Evolutionary conservation across 92 coral and sea anemone species (phyloP).

Genomic region (Galaxea fascicularis): DNA sequence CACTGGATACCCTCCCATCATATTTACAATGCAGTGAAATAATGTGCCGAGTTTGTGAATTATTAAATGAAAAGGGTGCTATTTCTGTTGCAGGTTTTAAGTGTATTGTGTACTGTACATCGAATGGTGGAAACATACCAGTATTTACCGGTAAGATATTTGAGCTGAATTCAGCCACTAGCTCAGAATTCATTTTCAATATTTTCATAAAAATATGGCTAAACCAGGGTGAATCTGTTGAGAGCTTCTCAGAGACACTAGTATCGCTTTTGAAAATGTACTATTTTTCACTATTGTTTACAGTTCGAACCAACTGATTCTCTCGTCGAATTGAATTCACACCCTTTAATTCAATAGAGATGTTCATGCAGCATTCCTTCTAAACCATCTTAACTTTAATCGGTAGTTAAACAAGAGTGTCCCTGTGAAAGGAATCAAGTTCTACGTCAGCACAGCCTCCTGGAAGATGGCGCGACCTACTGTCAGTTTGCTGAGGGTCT

Average conservation of each 20-base stretch:
- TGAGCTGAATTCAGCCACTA: too few relatives aligned
- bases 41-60: neutral
- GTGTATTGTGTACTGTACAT: slow-evolving; percentile 22
- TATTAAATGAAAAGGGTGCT: neutral
- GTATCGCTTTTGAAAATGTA: too few relatives aligned
- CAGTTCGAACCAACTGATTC: neutral
- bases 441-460: slow-evolving; percentile 30
- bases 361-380: neutral
- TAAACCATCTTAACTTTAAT: neutral
- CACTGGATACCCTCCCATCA: too few relatives aligned
- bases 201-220: too few relatives aligned
- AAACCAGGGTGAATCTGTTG: too few relatives aligned
- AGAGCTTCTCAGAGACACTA: too few relatives aligned
- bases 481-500: slow-evolving; percentile 10
- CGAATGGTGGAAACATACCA: slow-evolving; percentile 57
- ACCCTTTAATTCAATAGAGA: too few relatives aligned
- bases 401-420: slow-evolving; percentile 29
- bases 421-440: slow-evolving; percentile 35
- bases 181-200: too few relatives aligned
- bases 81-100: slow-evolving; percentile 28
- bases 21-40: too few relatives aligned
- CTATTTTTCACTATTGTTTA: neutral
- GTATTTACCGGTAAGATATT: slow-evolving; percentile 28
- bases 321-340: neutral
- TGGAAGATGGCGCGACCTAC: slow-evolving; percentile 50